These are phyloP conservation scores for Nematopogon swammerdamellus DNA, from an alignment of 2,888 invertebrate species.

Conservation along the genomic window DNA sequence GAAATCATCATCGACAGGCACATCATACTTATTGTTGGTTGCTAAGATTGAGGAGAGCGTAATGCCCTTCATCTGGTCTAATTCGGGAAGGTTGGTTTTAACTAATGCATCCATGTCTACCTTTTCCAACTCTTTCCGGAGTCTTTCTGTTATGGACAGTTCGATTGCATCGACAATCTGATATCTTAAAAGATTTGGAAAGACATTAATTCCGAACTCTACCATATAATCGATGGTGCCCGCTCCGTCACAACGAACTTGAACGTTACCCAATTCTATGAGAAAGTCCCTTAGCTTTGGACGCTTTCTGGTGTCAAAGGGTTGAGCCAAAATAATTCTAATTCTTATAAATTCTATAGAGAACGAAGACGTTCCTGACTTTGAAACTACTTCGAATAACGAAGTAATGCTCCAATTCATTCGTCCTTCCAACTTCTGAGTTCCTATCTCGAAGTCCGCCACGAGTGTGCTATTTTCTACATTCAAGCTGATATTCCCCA, in stretches of 20 bases:
- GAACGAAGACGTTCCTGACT: slow-evolving; percentile 71
- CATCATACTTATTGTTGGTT: slow-evolving; percentile 16
- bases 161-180: slow-evolving; percentile 86
- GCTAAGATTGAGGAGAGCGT: slow-evolving; percentile 24
- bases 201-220: slow-evolving; percentile 75
- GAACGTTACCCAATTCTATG: slow-evolving; percentile 80
- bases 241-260: slow-evolving; percentile 78
- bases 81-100: slow-evolving; percentile 63
- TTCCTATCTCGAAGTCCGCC: slow-evolving; percentile 71
- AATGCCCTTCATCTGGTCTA: slow-evolving; percentile 59
- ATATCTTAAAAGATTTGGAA: slow-evolving; percentile 82
- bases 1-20: slow-evolving; percentile 42
- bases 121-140: slow-evolving; percentile 71
- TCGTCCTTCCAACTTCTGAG: slow-evolving; percentile 72
- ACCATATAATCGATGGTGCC: slow-evolving; percentile 83
- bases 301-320: slow-evolving; percentile 71
- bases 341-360: slow-evolving; percentile 76
- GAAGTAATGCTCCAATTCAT: slow-evolving; percentile 77
- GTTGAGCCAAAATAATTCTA: slow-evolving; percentile 66
- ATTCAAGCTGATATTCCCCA: slow-evolving; percentile 71
- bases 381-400: slow-evolving; percentile 64
- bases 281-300: slow-evolving; percentile 71
- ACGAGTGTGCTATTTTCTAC: slow-evolving; percentile 69
- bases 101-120: slow-evolving; percentile 73
- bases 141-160: slow-evolving; percentile 67